Conservation (phyloP, 2,113 vertebrate species). For the Eublepharis macularius region DNA sequence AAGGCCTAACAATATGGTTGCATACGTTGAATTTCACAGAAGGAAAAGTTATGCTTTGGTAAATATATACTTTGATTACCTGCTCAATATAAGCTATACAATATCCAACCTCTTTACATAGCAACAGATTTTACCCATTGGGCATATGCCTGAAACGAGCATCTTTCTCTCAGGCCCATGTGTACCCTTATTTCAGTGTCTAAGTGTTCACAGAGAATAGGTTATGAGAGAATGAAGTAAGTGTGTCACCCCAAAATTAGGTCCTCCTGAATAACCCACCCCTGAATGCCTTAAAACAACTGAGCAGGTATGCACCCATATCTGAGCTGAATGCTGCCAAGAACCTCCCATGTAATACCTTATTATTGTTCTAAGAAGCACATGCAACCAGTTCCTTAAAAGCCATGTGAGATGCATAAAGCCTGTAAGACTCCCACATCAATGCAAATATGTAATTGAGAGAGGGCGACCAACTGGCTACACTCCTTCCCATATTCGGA, state of each 20-base stretch:
- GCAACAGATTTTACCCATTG: background rate
- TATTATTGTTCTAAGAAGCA: background rate
- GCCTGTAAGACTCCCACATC: background rate
- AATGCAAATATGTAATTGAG: background rate
- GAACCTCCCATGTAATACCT: background rate
- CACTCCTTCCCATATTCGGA: background rate
- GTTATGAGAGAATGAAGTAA: background rate
- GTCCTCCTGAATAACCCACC: background rate
- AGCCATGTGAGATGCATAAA: background rate
- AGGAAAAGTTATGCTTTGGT: background rate
- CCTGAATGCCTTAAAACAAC: constrained; percentile 28
- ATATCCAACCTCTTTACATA: no score
- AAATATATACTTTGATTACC: background rate
- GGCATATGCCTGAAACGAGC: background rate
- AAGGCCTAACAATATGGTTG: background rate
- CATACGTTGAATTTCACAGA: background rate
- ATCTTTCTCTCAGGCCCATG: background rate
- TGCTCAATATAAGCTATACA: background rate
- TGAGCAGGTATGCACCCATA: background rate
- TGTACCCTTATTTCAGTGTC: background rate
- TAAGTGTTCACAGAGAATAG: background rate
- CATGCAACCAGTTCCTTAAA: background rate
- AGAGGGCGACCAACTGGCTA: background rate
- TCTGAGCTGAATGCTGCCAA: background rate
- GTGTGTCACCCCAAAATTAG: background rate